Evolutionary conservation across 2,888 invertebrate species (phyloP), one percentile per base, ranked within the genome.

Genomic region (Melinaea marsaeus): DNA sequence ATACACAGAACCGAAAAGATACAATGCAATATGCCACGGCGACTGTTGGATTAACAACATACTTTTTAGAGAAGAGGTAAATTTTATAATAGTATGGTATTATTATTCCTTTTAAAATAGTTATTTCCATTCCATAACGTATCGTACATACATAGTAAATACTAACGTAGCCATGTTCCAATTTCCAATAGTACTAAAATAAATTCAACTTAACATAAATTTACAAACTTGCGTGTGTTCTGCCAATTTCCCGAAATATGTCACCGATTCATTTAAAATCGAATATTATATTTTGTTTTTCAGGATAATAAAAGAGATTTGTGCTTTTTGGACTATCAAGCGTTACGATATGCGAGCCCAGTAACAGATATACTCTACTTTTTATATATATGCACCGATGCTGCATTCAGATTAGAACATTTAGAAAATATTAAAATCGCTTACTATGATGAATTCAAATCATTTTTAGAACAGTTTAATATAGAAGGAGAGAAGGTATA

Each of bases 41-140:
- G 89, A 90, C 68, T 86, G 81, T 66, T 89, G 89, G 88, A 77
- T 85, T 4, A 87, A 85, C 66, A 85, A 86, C 67, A 80, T 85
- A 66, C 71, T 87, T 45, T 83, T 86, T 64, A 80, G 81, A 70
- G 66, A 76, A 57, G 72, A 80, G 71, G 86, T 86, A 69, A 72
- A 78, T 65, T 55, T 35, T 13, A 6, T 33, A 32, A 32, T 4
- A 55, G 34, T 37, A 37, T 58, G 46, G 13, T 35, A 34, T 45
- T 55, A 46, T 34, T 42, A 9, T 9, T 9, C 42, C 42, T 9
- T 11, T 9, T 9, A 42, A 42, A 42, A 42, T 42, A 42, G 9
- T 42, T 42, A 9, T 42, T 9, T 42, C 42, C 42, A 42, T 42
- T 5, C 9, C 9, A 9, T 42, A 42, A 9, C 42, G 3, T 9